These are phyloP conservation scores for Neolamprologus kungweensis DNA, from an alignment of 2,113 vertebrate species.

Conservation along the genomic window DNA sequence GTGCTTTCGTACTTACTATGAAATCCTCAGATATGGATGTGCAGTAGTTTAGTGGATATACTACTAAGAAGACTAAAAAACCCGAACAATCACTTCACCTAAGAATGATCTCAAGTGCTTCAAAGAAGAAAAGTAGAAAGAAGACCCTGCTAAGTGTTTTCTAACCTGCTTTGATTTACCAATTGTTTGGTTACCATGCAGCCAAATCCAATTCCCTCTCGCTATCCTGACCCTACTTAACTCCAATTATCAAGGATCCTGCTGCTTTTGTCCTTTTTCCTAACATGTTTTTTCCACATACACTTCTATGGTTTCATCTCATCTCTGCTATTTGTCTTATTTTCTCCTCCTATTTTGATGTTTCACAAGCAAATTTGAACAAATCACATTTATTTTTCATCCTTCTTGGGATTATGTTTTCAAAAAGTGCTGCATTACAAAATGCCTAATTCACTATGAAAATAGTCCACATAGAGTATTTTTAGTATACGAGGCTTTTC, in stretches of 20 bases:
- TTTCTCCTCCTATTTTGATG: neutral
- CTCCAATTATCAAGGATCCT: constrained; percentile 20
- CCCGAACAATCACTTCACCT: neutral
- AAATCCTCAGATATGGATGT: neutral
- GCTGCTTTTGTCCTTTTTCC: neutral
- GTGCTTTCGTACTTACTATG: neutral
- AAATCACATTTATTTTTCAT: neutral
- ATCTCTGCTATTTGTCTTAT: neutral
- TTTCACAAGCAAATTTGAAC: neutral
- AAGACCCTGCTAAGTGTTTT: neutral
- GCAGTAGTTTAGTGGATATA: neutral
- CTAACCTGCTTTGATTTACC: neutral
- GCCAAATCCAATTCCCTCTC: constrained; percentile 5
- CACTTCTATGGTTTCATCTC: neutral
- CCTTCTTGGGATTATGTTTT: neutral
- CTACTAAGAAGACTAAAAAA: neutral
- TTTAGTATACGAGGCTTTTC: neutral
- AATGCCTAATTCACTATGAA: neutral
- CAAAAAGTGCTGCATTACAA: neutral
- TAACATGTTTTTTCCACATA: neutral
- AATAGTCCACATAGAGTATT: neutral
- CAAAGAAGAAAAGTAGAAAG: neutral
- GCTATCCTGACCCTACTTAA: constrained; percentile 16
- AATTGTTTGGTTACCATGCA: neutral
- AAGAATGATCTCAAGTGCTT: neutral